These are phyloP conservation scores for Sebastes hopkinsi DNA, from an alignment of 2,797 vertebrate species.

Conservation along the genomic window DNA sequence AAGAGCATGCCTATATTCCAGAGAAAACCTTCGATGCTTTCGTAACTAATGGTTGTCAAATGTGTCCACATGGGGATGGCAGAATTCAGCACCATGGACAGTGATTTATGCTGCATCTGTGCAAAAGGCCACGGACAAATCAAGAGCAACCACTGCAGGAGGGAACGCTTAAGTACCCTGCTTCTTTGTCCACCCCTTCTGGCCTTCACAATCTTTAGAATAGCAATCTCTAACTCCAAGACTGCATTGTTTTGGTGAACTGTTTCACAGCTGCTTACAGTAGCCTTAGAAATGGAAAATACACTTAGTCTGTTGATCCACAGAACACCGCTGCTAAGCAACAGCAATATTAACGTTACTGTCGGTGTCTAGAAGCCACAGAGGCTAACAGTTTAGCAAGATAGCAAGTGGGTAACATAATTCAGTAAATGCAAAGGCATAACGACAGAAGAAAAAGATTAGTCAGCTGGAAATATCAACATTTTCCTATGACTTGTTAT, in stretches of 20 bases:
- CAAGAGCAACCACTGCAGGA: slow-evolving; percentile 51
- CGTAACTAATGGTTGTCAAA: slow-evolving; percentile 42
- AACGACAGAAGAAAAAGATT: too few species aligned
- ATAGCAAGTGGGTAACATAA: too few species aligned
- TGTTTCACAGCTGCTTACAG: background rate
- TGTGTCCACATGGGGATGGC: slow-evolving; percentile 22
- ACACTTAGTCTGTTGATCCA: background rate
- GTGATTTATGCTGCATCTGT: slow-evolving; percentile 33
- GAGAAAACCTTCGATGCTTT: slow-evolving; percentile 8
- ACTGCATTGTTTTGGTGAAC: slow-evolving; percentile 13
- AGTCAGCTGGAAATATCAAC: too few species aligned
- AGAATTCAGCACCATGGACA: slow-evolving; percentile 47
- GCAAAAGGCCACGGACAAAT: slow-evolving; percentile 59
- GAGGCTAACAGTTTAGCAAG: too few species aligned
- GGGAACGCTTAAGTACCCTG: slow-evolving; percentile 36
- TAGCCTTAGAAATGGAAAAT: background rate
- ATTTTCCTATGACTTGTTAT: too few species aligned
- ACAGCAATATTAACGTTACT: too few species aligned
- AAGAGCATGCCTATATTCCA: slow-evolving; percentile 13
- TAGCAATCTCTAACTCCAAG: slow-evolving; percentile 25
- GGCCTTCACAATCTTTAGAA: slow-evolving; percentile 37
- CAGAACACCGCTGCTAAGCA: too few species aligned
- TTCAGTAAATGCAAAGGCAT: too few species aligned
- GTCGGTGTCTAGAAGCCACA: too few species aligned
- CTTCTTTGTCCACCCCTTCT: slow-evolving; percentile 21